These are phyloP conservation scores for Babylonia areolata DNA, from an alignment of 1,140 invertebrate species.

Conservation along the genomic window DNA sequence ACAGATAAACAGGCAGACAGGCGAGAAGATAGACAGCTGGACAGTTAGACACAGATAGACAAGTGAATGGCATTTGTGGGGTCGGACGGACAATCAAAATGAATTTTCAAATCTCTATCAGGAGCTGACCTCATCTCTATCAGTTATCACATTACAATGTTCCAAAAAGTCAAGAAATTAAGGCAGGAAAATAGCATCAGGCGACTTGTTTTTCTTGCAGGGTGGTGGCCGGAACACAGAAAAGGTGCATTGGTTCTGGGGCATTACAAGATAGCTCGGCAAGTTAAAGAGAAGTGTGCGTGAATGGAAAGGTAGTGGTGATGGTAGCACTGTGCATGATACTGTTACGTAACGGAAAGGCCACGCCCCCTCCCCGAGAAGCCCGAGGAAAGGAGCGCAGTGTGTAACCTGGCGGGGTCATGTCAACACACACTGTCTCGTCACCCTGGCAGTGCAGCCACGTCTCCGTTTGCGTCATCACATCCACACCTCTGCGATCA, in stretches of 20 bases:
- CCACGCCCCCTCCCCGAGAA: background rate
- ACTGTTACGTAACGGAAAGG: background rate
- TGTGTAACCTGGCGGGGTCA: slow-evolving; percentile 23
- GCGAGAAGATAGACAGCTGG: too few species aligned
- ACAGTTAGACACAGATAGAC: background rate
- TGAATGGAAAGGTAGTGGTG: too few species aligned
- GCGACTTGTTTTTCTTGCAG: background rate
- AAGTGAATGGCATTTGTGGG: background rate
- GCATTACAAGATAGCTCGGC: too few species aligned
- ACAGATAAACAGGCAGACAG: too few species aligned
- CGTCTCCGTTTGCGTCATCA: too few species aligned
- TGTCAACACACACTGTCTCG: slow-evolving; percentile 15
- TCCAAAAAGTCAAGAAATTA: background rate
- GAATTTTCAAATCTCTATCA: slow-evolving; percentile 4
- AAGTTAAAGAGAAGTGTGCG: too few species aligned
- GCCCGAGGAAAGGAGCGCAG: background rate
- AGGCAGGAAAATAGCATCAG: background rate
- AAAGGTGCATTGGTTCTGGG: background rate
- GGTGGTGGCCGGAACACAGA: background rate
- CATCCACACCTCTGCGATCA: background rate
- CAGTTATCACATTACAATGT: background rate
- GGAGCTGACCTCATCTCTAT: background rate
- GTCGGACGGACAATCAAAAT: background rate
- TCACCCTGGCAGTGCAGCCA: too few species aligned
- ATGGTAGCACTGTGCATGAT: background rate